Evolutionary conservation across 2,113 vertebrate species (phyloP), one percentile per base, ranked within the genome.

Genomic region (Octodon degus): DNA sequence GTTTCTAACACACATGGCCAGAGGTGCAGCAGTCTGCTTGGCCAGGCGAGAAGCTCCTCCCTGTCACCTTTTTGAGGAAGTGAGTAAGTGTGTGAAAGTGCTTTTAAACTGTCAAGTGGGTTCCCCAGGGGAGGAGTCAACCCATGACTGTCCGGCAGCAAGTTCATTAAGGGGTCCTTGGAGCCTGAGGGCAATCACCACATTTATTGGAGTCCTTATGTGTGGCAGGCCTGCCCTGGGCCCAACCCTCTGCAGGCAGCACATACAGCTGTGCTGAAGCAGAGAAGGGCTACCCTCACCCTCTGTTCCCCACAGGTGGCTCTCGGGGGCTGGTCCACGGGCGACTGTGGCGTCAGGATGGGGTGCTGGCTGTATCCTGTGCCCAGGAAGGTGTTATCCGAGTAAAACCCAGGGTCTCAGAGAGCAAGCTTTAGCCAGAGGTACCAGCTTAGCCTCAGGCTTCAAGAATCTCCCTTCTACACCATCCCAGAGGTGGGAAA

Each of bases 301-400:
- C 77, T 88, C 27, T 92, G 32, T 62, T 91, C 7, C 88, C 93
- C 24, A 9, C 97, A 99, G 99, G 99, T 1, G 98, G 98, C 77
- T 99, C 99, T 97, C 98, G 99, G 55, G 99, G 98, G 0, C 98
- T 99, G 60, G 99, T 99, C 53, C 99, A 99, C 0, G 99, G 99
- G 24, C 98, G 99, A 20, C 97, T 99, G 93, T 99, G 99, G 99
- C 99, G 99, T 96, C 98, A 96, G 93, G 99, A 99, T 0, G 99
- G 99, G 1, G 98, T 99, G 84, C 98, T 99, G 96, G 99, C 99
- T 50, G 99, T 98, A 85, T 99, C 99, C 0, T 99, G 99, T 13
- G 98, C 98, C 0, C 99, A 99, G 98, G 99, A 99, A 95, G 99
- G 99, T 0, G 99, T 99, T 86, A 97, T 99, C 95, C 98, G 99